These are phyloP conservation scores for Morpho helenor DNA, from an alignment of 2,888 invertebrate genomes.

Conservation along the genomic window DNA sequence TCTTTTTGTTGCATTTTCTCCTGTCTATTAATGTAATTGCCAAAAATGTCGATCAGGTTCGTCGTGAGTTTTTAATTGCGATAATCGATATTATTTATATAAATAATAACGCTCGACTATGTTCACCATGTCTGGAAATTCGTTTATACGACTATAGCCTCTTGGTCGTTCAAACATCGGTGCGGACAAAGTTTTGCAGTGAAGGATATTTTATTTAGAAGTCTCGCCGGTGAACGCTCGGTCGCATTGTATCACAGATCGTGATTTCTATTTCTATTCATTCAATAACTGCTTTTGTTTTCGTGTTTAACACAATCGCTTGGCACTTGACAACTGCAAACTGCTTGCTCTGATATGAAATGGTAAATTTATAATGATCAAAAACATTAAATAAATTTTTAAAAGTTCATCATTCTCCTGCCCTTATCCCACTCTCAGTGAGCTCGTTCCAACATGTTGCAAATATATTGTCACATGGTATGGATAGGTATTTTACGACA, in stretches of 20 bases:
- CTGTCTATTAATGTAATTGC: too few relatives aligned
- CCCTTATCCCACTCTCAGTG: too few relatives aligned
- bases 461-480: too few relatives aligned
- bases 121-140: slow-evolving; percentile 1
- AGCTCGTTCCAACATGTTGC: not conserved
- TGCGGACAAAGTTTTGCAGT: slow-evolving; percentile 59
- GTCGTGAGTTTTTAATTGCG: not conserved
- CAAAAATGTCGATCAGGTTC: too few relatives aligned
- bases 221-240: slow-evolving; percentile 71
- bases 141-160: not conserved
- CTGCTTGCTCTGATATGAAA: not conserved
- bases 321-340: not conserved
- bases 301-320: not conserved
- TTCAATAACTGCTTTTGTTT: slow-evolving; percentile 20
- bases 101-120: not conserved
- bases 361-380: too few relatives aligned
- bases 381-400: too few relatives aligned
- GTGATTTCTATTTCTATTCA: slow-evolving; percentile 24
- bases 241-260: slow-evolving; percentile 28
- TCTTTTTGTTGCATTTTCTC: too few relatives aligned
- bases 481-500: too few relatives aligned
- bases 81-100: not conserved
- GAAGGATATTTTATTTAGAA: slow-evolving; percentile 60
- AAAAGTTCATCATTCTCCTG: too few relatives aligned
- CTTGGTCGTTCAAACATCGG: slow-evolving; percentile 51